Evolutionary conservation across 1,140 invertebrate species (phyloP).

Genomic region (Hyphantria cunea): DNA sequence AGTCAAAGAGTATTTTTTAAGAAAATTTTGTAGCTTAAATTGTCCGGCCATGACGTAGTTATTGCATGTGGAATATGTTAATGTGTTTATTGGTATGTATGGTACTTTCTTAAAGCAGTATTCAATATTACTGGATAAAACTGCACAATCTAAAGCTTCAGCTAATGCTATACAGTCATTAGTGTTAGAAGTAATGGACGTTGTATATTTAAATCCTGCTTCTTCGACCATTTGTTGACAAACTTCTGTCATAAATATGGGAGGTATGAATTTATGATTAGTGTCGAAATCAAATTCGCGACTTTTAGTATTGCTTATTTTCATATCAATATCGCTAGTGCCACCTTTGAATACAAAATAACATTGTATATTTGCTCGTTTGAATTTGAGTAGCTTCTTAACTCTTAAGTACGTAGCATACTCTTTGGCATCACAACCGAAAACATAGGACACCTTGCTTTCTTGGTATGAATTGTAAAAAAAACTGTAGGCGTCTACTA

Average conservation of each 20-base stretch:
- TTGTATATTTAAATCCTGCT: constrained; percentile 44
- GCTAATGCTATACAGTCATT: constrained; percentile 46
- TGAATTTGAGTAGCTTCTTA: constrained; percentile 38
- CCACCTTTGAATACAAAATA: constrained; percentile 57
- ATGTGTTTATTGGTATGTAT: constrained; percentile 35
- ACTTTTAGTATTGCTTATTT: background rate
- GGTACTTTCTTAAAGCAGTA: constrained; percentile 38
- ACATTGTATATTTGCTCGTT: constrained; percentile 49
- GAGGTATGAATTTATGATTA: constrained; percentile 16
- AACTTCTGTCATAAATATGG: constrained; percentile 39
- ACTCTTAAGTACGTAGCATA: constrained; percentile 39
- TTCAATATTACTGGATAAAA: constrained; percentile 46
- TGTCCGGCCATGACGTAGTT: constrained; percentile 34
- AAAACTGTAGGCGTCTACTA: constrained; percentile 53
- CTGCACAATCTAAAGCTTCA: constrained; percentile 40
- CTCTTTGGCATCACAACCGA: constrained; percentile 45
- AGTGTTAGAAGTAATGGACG: constrained; percentile 38
- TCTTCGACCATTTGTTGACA: constrained; percentile 45
- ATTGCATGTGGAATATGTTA: constrained; percentile 18
- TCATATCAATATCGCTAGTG: constrained; percentile 28
- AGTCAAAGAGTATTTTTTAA: constrained; percentile 35
- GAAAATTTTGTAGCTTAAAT: constrained; percentile 35
- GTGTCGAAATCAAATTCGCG: background rate
- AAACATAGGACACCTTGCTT: constrained; percentile 19
- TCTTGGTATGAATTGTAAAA: constrained; percentile 43